These are phyloP conservation scores for Calliopum simillimum DNA, from an alignment of 2,888 invertebrate genomes.

Conservation along the genomic window DNA sequence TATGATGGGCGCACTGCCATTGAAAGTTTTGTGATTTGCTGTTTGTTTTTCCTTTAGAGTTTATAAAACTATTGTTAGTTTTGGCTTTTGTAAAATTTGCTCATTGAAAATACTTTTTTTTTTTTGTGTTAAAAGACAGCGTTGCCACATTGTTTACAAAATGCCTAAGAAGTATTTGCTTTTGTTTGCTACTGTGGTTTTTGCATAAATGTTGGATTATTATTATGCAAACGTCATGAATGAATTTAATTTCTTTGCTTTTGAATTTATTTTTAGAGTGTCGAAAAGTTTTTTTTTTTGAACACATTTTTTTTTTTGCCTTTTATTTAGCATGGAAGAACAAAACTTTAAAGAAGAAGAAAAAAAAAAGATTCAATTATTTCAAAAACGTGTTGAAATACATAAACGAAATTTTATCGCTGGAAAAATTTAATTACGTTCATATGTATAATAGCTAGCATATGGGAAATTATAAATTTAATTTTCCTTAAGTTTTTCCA, in stretches of 20 bases:
- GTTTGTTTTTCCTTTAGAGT: neutral
- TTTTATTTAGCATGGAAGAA: neutral
- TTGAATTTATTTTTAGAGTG: constrained; percentile 25
- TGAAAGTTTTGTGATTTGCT: constrained; percentile 1
- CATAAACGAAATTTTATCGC: constrained; percentile 45
- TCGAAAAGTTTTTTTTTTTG: too few species aligned
- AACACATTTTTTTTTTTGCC: neutral
- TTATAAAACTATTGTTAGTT: too few species aligned
- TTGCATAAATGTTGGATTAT: neutral
- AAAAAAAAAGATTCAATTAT: constrained; percentile 3
- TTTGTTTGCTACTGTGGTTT: too few species aligned
- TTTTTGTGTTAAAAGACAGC: neutral
- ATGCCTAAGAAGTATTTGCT: neutral
- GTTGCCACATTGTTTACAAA: constrained; percentile 2
- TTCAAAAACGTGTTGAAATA: constrained; percentile 52
- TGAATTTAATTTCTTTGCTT: neutral
- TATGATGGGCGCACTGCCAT: neutral
- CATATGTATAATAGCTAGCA: constrained; percentile 55
- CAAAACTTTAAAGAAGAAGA: neutral
- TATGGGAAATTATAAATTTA: constrained; percentile 46
- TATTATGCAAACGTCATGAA: neutral
- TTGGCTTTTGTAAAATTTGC: neutral
- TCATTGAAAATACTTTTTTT: neutral
- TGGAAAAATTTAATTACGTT: constrained; percentile 43
- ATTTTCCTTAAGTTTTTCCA: too few species aligned